These are phyloP conservation scores for Scleropages formosus DNA, from an alignment of 2,797 vertebrate species.

Conservation along the genomic window DNA sequence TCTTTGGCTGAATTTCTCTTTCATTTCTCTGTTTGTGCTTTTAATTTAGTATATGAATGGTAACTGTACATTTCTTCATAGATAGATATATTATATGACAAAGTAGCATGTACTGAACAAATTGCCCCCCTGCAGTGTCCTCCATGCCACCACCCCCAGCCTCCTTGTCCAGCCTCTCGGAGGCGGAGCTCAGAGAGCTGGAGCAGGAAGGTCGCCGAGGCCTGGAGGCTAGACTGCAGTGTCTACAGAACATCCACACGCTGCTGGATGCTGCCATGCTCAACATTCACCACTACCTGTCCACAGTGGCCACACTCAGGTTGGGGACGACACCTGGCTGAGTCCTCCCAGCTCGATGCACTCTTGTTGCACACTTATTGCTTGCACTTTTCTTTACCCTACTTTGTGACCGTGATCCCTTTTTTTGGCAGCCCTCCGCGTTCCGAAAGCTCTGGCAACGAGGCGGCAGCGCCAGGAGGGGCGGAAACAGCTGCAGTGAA, in stretches of 20 bases:
- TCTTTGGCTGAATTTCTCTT: too few species aligned
- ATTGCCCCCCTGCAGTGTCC: slow-evolving; percentile 67
- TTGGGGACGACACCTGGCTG: slow-evolving; percentile 40
- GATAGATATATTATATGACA: too few species aligned
- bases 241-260: slow-evolving; percentile 93
- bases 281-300: slow-evolving; percentile 95
- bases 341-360: not conserved
- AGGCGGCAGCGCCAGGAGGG: slow-evolving; percentile 20
- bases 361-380: not conserved
- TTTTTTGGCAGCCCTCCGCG: slow-evolving; percentile 61
- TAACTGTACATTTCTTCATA: too few species aligned
- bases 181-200: slow-evolving; percentile 84
- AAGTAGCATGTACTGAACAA: too few species aligned
- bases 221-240: slow-evolving; percentile 87
- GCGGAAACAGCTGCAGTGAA: slow-evolving; percentile 39
- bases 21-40: too few species aligned
- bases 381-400: slow-evolving; percentile 8
- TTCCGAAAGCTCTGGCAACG: slow-evolving; percentile 47
- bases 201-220: slow-evolving; percentile 86
- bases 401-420: not conserved
- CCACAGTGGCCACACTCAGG: slow-evolving; percentile 81
- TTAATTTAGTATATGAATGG: too few species aligned
- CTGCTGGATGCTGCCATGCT: slow-evolving; percentile 93
- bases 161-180: slow-evolving; percentile 81
- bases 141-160: slow-evolving; percentile 89